Base-by-base conservation (phyloP, 2,888 invertebrate species). In the Laothoe populi region DNA sequence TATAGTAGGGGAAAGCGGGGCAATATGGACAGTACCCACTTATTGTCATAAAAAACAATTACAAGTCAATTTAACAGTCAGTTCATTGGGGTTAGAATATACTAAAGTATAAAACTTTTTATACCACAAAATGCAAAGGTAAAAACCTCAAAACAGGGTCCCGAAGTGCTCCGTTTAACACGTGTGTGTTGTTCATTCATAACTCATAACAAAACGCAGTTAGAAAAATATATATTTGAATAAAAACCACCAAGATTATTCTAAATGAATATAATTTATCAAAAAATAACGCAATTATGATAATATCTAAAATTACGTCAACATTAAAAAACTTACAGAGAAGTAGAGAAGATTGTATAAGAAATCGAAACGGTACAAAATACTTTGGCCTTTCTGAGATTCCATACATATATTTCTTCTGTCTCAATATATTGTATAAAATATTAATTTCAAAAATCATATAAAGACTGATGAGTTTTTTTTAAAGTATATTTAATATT, bases 21-120 rank as follows among this genome's bases (percentile, higher is more conserved):
- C 44, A 19, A 44, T 10, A 42, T 19, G 44, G 44, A 44, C 44
- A 44, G 44, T 44, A 19, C 8, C 44, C 19, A 44, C 44, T 44
- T 44, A 44, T 42, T 42, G 42, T 44, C 44, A 7, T 44, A 2
- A 38, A 44, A 44, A 44, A 44, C 8, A 44, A 44, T 16, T 44
- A 44, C 19, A 44, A 44, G 19, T 44, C 19, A 7, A 19, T 44
- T 44, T 19, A 19, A 44, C 44, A 44, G 19, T 44, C 44, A 8
- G 7, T 19, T 19, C 7, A 44, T 19, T 19, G 7, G 8, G 5
- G 2, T 26, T 8, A 31, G 31, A 8, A 19, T 8, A 44, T 16
- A 16, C 5, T 44, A 44, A 3, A 4, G n/a, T 42, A 19, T 19
- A 31, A 8, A 2, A 31, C 5, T 31, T 8, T 4, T 0, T 2